These are phyloP conservation scores for Lochmaea crataegi DNA, from an alignment of 2,888 invertebrate species.

Conservation along the genomic window DNA sequence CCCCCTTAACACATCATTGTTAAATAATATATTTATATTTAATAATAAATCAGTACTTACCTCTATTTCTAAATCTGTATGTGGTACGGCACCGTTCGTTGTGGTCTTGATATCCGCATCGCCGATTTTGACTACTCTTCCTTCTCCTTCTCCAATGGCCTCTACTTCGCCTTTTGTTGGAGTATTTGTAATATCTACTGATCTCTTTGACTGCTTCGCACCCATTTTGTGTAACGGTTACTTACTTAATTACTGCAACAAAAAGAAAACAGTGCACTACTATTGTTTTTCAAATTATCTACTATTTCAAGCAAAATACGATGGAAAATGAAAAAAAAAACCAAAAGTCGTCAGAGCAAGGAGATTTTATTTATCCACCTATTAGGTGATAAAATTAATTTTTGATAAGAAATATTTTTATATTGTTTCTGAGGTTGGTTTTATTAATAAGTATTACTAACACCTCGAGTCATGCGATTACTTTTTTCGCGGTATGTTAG, in stretches of 20 bases:
- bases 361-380: no score
- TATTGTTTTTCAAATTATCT: no score
- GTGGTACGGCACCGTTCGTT: slow-evolving; percentile 75
- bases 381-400: neutral
- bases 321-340: neutral
- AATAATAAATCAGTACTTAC: slow-evolving; percentile 63
- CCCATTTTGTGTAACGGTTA: slow-evolving; percentile 72
- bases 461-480: neutral
- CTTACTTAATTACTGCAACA: slow-evolving; percentile 52
- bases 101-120: slow-evolving; percentile 79
- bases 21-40: neutral
- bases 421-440: neutral
- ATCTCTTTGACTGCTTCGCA: slow-evolving; percentile 88
- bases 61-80: slow-evolving; percentile 68
- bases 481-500: no score
- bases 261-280: slow-evolving; percentile 28
- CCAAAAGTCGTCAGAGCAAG: no score
- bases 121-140: slow-evolving; percentile 81
- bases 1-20: no score
- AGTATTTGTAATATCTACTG: slow-evolving; percentile 86
- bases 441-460: neutral
- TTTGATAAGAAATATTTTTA: neutral
- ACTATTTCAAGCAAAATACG: no score
- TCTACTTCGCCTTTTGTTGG: slow-evolving; percentile 67
- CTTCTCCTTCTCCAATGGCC: slow-evolving; percentile 70